Percentiles rank a stretch among this genome's conserved stretches.
phyloP scores from a whole-genome alignment of 1,140 invertebrate genomes.

The Aradophagus sp. region DNA sequence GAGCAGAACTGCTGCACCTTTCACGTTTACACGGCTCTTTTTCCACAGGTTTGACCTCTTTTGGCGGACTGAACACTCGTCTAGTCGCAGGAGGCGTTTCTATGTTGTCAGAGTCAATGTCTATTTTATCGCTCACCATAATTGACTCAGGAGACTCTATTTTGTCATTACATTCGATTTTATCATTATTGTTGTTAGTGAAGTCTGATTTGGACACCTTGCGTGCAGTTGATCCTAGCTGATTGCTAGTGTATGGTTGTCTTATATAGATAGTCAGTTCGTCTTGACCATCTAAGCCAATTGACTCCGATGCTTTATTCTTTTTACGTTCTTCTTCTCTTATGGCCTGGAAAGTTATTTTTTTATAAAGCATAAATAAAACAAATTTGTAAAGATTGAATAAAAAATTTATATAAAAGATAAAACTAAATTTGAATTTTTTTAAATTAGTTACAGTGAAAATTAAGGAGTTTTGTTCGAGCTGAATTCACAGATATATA shows the following conservation, averaged over 20 bases:
- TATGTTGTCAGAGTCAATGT: slow-evolving; percentile 93
- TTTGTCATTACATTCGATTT: slow-evolving; percentile 41
- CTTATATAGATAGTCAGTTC: slow-evolving; percentile 80
- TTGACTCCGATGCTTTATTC: slow-evolving; percentile 61
- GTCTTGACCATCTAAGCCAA: slow-evolving; percentile 67
- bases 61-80: slow-evolving; percentile 80
- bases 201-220: slow-evolving; percentile 59
- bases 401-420: too few relatives aligned
- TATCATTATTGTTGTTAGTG: not conserved
- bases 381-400: too few relatives aligned
- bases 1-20: slow-evolving; percentile 66
- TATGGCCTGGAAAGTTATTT: slow-evolving; percentile 71
- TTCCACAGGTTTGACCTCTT: slow-evolving; percentile 77
- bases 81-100: slow-evolving; percentile 89
- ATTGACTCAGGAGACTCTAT: slow-evolving; percentile 59
- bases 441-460: too few relatives aligned
- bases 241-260: slow-evolving; percentile 66
- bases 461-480: too few relatives aligned
- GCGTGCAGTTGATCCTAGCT: slow-evolving; percentile 51
- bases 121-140: slow-evolving; percentile 81
- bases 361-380: not conserved
- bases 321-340: slow-evolving; percentile 76
- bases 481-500: too few relatives aligned
- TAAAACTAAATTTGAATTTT: too few relatives aligned
- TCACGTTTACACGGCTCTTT: slow-evolving; percentile 73